Conservation (phyloP, 1,140 invertebrate genomes). For the Delia radicum region DNA sequence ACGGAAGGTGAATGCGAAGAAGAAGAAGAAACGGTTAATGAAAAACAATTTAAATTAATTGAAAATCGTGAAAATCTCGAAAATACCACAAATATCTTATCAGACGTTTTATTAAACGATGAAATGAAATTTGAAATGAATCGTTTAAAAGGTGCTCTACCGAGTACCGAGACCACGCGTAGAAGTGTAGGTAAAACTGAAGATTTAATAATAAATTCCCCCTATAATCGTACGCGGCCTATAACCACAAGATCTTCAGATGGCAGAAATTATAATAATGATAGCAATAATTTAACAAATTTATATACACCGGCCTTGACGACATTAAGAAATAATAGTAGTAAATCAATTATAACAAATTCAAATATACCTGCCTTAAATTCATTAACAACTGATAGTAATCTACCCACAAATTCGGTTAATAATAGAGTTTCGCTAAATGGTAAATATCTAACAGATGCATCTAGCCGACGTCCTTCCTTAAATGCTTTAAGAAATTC, state of each 20-base stretch:
- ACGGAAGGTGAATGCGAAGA: background rate
- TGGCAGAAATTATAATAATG: background rate
- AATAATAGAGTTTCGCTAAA: too few relatives aligned
- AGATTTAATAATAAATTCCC: background rate
- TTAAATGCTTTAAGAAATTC: background rate
- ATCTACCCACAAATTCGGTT: too few relatives aligned
- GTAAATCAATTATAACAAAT: background rate
- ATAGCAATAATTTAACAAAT: too few relatives aligned
- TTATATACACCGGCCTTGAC: background rate
- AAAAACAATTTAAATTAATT: too few relatives aligned
- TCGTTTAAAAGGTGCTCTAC: background rate
- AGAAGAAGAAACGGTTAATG: background rate
- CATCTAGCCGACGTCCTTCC: background rate
- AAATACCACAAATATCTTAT: background rate
- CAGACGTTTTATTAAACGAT: background rate
- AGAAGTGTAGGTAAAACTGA: background rate
- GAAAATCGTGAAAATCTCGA: background rate
- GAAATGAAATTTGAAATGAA: constrained; percentile 31
- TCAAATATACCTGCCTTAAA: background rate
- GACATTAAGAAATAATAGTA: background rate
- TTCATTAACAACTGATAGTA: background rate
- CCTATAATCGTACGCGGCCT: too few relatives aligned
- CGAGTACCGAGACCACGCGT: background rate
- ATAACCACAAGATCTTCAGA: background rate
- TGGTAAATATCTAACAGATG: too few relatives aligned